phyloP scores from a whole-genome alignment of 2,797 vertebrate species.

The Gadopsis bispinosus region DNA sequence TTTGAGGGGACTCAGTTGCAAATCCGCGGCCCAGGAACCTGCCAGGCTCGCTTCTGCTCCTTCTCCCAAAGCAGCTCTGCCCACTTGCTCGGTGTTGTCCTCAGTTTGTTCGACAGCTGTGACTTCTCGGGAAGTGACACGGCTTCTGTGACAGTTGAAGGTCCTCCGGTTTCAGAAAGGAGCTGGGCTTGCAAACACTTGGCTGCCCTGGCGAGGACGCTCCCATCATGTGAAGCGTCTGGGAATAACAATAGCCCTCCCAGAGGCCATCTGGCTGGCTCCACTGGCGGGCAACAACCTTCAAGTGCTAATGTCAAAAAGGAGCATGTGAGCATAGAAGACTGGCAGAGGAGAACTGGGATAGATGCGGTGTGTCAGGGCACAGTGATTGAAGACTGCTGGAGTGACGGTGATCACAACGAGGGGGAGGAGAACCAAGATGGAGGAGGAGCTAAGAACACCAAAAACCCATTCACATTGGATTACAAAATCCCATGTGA shows the following conservation, averaged over 20 bases:
- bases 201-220: slow-evolving; percentile 85
- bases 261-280: slow-evolving; percentile 20
- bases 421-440: slow-evolving; percentile 85
- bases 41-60: slow-evolving; percentile 93
- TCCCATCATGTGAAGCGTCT: slow-evolving; percentile 59
- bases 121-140: slow-evolving; percentile 93
- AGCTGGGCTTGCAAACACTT: slow-evolving; percentile 95
- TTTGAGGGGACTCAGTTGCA: slow-evolving; percentile 93
- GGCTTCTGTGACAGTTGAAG: slow-evolving; percentile 91
- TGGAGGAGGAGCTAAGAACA: slow-evolving; percentile 37
- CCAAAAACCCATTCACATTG: slow-evolving; percentile 55
- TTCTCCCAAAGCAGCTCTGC: slow-evolving; percentile 91
- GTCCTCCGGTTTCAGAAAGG: slow-evolving; percentile 88
- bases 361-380: slow-evolving; percentile 74
- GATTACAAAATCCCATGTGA: slow-evolving; percentile 83
- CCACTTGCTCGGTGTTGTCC: slow-evolving; percentile 87
- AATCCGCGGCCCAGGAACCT: slow-evolving; percentile 90
- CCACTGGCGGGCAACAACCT: slow-evolving; percentile 59
- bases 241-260: slow-evolving; percentile 38
- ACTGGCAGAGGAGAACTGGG: slow-evolving; percentile 78
- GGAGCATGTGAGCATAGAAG: slow-evolving; percentile 78
- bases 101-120: slow-evolving; percentile 92
- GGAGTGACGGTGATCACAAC: slow-evolving; percentile 85
- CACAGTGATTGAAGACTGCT: slow-evolving; percentile 82
- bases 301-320: slow-evolving; percentile 67